A percentile compares a stretch with the other conserved stretches of the same genome.
These are phyloP conservation scores for Trichogramma evanescens DNA, from an alignment of 2,888 invertebrate species.

Conservation along the genomic window DNA sequence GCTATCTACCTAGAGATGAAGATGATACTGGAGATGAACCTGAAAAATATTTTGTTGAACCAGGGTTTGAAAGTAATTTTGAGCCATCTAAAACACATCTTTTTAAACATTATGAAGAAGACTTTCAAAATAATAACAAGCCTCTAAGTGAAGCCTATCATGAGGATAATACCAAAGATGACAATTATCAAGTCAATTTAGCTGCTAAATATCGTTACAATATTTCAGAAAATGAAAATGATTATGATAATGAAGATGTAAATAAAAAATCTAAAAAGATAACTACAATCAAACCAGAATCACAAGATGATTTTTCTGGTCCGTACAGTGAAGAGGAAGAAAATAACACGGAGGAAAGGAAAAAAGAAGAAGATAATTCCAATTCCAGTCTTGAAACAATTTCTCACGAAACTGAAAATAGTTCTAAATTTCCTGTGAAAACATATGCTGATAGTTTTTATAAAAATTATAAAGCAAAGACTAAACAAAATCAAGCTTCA, in stretches of 20 bases:
- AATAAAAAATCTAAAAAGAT: slow-evolving; percentile 21
- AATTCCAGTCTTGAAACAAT: background rate
- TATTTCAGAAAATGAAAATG: slow-evolving; percentile 2
- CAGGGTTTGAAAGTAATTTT: slow-evolving; percentile 26
- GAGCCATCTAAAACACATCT: slow-evolving; percentile 28
- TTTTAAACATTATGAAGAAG: slow-evolving; percentile 29
- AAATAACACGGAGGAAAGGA: slow-evolving; percentile 25
- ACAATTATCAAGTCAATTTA: slow-evolving; percentile 6
- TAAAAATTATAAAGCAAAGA: no score
- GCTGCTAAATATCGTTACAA: slow-evolving; percentile 22
- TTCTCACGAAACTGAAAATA: no score
- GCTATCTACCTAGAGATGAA: slow-evolving; percentile 9
- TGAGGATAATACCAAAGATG: slow-evolving; percentile 3
- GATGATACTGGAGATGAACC: slow-evolving; percentile 21
- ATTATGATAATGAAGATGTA: slow-evolving; percentile 6
- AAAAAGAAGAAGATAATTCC: slow-evolving; percentile 23
- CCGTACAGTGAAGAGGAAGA: background rate
- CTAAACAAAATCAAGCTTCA: no score
- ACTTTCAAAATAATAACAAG: slow-evolving; percentile 6
- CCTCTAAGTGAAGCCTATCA: background rate
- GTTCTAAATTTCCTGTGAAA: no score
- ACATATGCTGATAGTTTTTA: no score
- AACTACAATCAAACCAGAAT: slow-evolving; percentile 21
- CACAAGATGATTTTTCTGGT: background rate
- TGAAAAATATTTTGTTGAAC: slow-evolving; percentile 21